Conservation (phyloP, 2,113 vertebrate genomes). For the Podarcis muralis region DNA sequence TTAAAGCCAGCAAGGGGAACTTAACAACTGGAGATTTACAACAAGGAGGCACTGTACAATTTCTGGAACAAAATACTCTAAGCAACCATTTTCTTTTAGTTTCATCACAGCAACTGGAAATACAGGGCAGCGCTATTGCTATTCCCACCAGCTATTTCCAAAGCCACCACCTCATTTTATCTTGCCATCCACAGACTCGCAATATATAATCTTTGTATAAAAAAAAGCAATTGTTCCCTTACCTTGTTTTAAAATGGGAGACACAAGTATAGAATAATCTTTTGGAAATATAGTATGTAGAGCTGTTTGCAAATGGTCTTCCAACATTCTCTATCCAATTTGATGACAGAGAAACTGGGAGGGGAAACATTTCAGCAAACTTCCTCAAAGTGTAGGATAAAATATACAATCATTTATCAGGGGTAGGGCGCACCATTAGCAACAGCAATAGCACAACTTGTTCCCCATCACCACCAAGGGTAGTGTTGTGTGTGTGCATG, state of each 20-base stretch:
- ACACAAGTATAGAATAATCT: background rate
- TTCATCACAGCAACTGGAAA: constrained; percentile 20
- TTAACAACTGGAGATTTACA: background rate
- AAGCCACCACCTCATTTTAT: background rate
- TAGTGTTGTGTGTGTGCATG: too few species aligned
- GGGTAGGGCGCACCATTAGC: too few species aligned
- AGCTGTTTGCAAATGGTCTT: too few species aligned
- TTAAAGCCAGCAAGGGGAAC: constrained; percentile 38
- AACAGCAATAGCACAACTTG: too few species aligned
- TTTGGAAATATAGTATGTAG: background rate
- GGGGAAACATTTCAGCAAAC: too few species aligned
- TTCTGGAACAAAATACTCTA: constrained; percentile 10
- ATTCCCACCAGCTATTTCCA: background rate
- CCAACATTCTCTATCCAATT: too few species aligned
- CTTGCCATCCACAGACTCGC: background rate
- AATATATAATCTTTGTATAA: background rate
- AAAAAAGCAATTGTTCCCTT: background rate
- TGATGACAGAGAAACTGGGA: too few species aligned
- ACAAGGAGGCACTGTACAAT: background rate
- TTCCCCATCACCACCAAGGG: too few species aligned
- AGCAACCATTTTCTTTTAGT: constrained; percentile 4
- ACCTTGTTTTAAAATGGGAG: background rate
- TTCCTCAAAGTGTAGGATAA: too few species aligned
- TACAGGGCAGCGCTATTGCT: background rate
- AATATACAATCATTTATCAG: too few species aligned